Conservation (phyloP, 1,140 invertebrate genomes). For the Latrodectus geometricus region DNA sequence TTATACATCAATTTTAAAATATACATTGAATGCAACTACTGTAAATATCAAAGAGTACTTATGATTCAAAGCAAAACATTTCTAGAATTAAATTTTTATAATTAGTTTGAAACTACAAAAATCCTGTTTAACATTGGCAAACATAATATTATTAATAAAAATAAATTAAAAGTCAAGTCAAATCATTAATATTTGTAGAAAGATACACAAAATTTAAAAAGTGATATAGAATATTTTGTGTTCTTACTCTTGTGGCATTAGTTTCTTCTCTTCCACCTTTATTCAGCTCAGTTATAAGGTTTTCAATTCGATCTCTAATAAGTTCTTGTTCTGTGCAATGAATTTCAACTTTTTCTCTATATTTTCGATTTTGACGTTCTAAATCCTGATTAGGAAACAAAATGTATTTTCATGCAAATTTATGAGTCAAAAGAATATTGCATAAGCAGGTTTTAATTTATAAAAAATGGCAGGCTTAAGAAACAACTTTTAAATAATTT, state of each 20-base stretch:
- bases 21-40: too few relatives aligned
- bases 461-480: not conserved
- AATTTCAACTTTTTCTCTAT: constrained; percentile 4
- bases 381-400: constrained; percentile 1
- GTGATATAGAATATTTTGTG: not conserved
- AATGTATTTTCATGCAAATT: not conserved
- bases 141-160: not conserved
- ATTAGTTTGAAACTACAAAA: not conserved
- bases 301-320: constrained; percentile 20
- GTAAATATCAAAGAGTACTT: not conserved
- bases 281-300: constrained; percentile 7
- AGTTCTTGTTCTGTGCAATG: constrained; percentile 1
- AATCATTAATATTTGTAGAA: not conserved
- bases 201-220: not conserved
- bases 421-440: not conserved
- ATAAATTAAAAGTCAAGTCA: not conserved
- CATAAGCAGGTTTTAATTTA: not conserved
- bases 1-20: too few relatives aligned
- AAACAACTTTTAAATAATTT: not conserved
- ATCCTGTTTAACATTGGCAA: not conserved
- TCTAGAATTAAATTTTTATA: not conserved
- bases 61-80: not conserved
- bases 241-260: constrained; percentile 6
- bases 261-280: constrained; percentile 29
- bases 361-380: constrained; percentile 7